Evolutionary conservation across 37 sponge, comb jelly and placozoan genomes (phyloP).

Genomic region (Halichondria panicea): DNA sequence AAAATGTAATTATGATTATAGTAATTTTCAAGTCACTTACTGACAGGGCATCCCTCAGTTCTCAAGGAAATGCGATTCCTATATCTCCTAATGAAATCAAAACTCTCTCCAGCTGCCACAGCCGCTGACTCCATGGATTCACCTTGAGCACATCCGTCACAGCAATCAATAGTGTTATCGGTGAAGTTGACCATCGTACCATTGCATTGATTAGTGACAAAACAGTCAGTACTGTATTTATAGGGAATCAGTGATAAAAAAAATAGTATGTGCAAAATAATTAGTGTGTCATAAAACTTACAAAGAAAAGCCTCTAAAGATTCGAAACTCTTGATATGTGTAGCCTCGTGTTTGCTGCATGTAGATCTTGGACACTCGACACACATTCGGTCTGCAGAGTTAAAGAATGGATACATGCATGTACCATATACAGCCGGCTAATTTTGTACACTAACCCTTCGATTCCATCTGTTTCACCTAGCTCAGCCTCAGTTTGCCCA

Average conservation of each 20-base stretch:
- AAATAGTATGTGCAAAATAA: too few species aligned
- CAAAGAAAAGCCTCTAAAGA: background rate
- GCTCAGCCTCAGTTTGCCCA: background rate
- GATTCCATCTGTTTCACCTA: background rate
- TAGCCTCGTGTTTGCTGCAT: background rate
- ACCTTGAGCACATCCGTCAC: conserved; percentile 14
- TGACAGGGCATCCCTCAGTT: conserved; percentile 22
- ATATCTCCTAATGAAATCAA: background rate
- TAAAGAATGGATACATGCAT: background rate
- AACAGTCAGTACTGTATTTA: background rate
- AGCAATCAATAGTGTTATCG: background rate
- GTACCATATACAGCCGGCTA: background rate
- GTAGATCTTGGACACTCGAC: background rate
- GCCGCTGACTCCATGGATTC: background rate
- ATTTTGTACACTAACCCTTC: too few species aligned
- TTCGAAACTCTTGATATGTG: background rate
- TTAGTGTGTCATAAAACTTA: too few species aligned
- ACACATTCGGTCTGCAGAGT: conserved; percentile 8
- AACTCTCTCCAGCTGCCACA: background rate
- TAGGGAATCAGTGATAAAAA: too few species aligned
- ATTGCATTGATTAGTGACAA: background rate
- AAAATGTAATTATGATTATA: too few species aligned
- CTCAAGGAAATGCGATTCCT: background rate
- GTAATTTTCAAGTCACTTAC: conserved; percentile 28
- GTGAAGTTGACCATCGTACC: conserved; percentile 5